Base-by-base conservation (phyloP, 1,140 invertebrate species). In the Palaemon carinicauda region DNA sequence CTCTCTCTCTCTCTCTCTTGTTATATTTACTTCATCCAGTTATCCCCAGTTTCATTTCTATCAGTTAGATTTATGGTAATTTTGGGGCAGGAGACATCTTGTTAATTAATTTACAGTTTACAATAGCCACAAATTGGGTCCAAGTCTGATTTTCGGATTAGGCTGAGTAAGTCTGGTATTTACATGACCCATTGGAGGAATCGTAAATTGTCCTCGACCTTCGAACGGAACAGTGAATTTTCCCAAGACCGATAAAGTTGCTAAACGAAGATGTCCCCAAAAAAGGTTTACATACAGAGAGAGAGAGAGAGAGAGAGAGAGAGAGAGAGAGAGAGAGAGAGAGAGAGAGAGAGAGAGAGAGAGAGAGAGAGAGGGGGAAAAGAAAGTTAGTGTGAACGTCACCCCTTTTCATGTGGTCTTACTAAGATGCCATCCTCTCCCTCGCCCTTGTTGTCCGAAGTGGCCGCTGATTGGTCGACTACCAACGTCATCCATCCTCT, bases 341-440 rank as follows among this genome's bases (percentile, higher is more conserved):
- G 65, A 74, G 60, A 41, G 41, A 74, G 53, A 74, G 69, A 71
- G 51, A 82, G 65, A 78, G 82, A 53, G 73, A 86, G 52, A 52
- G 56, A 79, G 77, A 86, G 77, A 53, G 77, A 71, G 75, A 71
- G 81, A n/a, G 56, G 12, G 52, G 71, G 29, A 56, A 54, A 83
- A 86, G 78, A 86, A 80, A 86, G 78, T 79, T 50, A 33, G 31
- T 27, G 83, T 31, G 51, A 86, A 79, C 83, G 83, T 73, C 83
- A 79, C 75, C 80, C 56, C 77, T 77, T 86, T 86, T 86, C 41
- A 5, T 86, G 80, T 86, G 84, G 78, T 78, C 78, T 74, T 73
- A 73, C 77, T 86, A 80, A 86, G 84, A 86, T 86, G 84, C 84
- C 84, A 79, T 78, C 84, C 84, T 52, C 84, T 86, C 84, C 84